Evolutionary conservation across 2,797 vertebrate genomes (phyloP).

Genomic region (Rhinoraja longicauda): DNA sequence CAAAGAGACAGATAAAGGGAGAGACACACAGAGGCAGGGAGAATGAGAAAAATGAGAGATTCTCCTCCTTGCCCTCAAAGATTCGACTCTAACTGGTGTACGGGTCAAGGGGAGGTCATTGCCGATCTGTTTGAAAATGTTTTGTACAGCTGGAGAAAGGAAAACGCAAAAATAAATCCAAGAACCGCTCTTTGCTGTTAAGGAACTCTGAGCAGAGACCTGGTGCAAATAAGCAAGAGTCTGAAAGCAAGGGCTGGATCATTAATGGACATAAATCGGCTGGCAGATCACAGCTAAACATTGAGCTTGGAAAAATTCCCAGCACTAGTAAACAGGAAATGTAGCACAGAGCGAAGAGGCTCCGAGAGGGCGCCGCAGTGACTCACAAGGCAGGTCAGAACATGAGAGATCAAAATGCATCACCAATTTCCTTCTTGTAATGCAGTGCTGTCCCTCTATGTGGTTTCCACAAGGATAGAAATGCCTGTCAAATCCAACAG

Average conservation of each 20-base stretch:
- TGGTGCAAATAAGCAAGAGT: background rate
- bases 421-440: background rate
- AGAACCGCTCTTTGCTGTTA: background rate
- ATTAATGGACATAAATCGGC: background rate
- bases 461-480: background rate
- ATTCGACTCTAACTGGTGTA: background rate
- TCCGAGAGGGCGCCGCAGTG: background rate
- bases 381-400: background rate
- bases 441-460: background rate
- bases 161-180: background rate
- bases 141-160: background rate
- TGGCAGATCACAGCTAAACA: background rate
- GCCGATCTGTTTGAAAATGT: background rate
- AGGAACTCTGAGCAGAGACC: background rate
- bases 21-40: too few species aligned
- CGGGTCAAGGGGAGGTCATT: background rate
- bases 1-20: too few species aligned
- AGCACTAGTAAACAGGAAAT: conserved; percentile 5
- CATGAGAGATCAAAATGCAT: background rate
- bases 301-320: background rate
- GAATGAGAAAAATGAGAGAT: too few species aligned
- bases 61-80: background rate
- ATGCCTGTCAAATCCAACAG: background rate
- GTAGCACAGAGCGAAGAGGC: background rate
- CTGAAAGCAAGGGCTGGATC: background rate